phyloP scores from a whole-genome alignment of 1,140 invertebrate genomes.

The Temnothorax nylanderi region DNA sequence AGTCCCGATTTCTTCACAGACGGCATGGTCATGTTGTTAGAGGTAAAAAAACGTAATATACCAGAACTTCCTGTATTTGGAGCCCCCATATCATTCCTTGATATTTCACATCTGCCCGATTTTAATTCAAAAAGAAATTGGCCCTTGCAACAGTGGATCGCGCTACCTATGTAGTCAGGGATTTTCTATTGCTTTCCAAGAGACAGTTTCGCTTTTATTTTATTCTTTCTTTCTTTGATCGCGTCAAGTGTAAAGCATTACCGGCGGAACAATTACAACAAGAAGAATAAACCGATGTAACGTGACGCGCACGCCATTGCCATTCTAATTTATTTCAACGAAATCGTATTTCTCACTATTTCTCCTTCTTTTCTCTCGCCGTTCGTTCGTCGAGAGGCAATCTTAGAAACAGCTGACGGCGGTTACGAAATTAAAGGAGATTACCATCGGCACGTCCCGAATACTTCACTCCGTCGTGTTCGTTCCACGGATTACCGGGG shows the following conservation, averaged over 20 bases:
- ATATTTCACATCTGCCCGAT: neutral
- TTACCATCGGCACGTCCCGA: conserved; percentile 38
- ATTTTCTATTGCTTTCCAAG: neutral
- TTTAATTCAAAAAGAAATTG: neutral
- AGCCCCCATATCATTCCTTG: neutral
- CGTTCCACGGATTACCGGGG: conserved; percentile 21
- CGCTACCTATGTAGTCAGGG: too few species aligned
- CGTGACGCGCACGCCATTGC: conserved; percentile 26
- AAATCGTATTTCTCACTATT: conserved; percentile 15
- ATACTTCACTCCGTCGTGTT: conserved; percentile 14
- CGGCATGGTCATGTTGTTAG: neutral
- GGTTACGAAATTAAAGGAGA: conserved; percentile 55
- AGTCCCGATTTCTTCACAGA: conserved; percentile 40
- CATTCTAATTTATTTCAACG: conserved; percentile 27
- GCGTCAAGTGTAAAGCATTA: neutral
- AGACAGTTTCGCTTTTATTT: neutral
- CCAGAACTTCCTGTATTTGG: neutral
- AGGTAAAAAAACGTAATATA: neutral
- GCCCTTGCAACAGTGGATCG: neutral
- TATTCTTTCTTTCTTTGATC: neutral
- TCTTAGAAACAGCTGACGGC: conserved; percentile 58
- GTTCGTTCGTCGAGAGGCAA: conserved; percentile 5
- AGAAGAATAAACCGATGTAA: neutral
- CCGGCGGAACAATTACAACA: neutral
- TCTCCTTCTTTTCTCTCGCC: conserved; percentile 15